Conservation (phyloP, 2,797 vertebrate species). For the Nyctibius grandis region DNA sequence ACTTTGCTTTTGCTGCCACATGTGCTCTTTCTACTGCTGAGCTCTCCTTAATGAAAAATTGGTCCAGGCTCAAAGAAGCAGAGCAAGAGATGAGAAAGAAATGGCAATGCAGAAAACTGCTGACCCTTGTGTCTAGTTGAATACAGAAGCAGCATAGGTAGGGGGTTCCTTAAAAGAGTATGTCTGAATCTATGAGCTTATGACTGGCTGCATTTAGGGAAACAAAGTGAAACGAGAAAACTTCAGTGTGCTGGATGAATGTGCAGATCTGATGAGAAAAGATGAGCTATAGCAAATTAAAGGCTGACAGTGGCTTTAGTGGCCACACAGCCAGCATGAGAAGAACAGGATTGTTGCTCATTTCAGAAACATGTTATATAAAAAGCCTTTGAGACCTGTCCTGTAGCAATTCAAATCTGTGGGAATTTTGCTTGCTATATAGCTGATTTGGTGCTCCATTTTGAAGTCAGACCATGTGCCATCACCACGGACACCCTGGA, state of each 20-base stretch:
- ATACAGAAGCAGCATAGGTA: background rate
- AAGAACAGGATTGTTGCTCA: background rate
- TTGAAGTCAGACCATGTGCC: background rate
- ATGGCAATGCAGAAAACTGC: background rate
- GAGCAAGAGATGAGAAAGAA: background rate
- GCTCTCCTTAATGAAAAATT: constrained; percentile 8
- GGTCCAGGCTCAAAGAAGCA: background rate
- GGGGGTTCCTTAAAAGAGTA: background rate
- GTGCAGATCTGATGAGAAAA: background rate
- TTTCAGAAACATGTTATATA: background rate
- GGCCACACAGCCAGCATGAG: background rate
- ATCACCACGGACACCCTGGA: fast-evolving
- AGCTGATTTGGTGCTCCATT: background rate
- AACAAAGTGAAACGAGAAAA: background rate
- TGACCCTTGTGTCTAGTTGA: background rate
- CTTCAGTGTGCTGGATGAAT: background rate
- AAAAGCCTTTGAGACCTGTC: background rate
- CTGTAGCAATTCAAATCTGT: background rate
- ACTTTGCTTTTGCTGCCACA: background rate
- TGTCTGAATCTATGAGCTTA: background rate
- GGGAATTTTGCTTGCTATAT: background rate
- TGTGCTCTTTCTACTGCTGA: background rate
- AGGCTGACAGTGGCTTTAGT: background rate
- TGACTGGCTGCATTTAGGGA: background rate
- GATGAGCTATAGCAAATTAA: background rate